Evolutionary conservation across 2,113 vertebrate species (phyloP).

Genomic region (Glaucidium brasilianum): DNA sequence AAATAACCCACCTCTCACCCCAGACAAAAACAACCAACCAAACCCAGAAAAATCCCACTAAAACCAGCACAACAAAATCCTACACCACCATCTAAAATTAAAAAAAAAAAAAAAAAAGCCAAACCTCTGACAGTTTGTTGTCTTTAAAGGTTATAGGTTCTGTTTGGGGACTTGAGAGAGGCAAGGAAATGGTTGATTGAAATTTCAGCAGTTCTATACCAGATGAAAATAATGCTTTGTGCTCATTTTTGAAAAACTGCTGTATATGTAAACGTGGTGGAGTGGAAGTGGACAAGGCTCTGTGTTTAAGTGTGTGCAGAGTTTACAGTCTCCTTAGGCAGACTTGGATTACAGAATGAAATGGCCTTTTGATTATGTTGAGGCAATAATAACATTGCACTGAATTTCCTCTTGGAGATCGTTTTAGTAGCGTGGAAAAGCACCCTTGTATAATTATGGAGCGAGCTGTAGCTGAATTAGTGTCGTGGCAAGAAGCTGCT

Average conservation of each 20-base stretch:
- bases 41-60: neutral
- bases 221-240: neutral
- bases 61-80: neutral
- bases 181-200: neutral
- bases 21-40: neutral
- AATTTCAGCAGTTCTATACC: neutral
- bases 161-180: neutral
- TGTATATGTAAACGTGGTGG: rapidly evolving
- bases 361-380: neutral
- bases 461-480: neutral
- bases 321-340: neutral
- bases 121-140: neutral
- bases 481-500: neutral
- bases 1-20: too few relatives aligned
- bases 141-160: neutral
- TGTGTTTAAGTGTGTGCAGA: neutral
- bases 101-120: neutral
- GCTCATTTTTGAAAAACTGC: neutral
- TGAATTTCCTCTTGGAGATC: neutral
- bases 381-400: neutral
- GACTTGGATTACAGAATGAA: neutral
- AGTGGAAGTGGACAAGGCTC: neutral
- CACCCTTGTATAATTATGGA: rapidly evolving
- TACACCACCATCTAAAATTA: too few relatives aligned
- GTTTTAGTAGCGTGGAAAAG: neutral